Conservation (phyloP, 2,888 invertebrate genomes). For the Heliconius cydno region DNA sequence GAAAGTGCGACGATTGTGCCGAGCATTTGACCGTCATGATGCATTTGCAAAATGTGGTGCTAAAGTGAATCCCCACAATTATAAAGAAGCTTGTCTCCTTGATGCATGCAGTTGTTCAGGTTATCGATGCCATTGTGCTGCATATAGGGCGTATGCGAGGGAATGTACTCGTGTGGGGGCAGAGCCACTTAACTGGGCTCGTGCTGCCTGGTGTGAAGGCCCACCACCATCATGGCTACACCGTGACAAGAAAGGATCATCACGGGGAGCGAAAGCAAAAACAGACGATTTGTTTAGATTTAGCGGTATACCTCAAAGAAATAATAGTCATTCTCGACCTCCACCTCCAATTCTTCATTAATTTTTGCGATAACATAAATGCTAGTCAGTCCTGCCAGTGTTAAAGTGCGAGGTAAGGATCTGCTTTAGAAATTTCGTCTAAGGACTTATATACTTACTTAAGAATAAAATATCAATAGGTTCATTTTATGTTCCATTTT, state of each 20-base stretch:
- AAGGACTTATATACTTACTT: neutral
- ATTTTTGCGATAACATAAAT: constrained; percentile 60
- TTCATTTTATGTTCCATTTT: neutral
- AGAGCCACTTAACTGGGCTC: constrained; percentile 88
- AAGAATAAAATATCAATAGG: neutral
- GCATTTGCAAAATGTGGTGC: constrained; percentile 91
- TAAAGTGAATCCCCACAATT: constrained; percentile 91
- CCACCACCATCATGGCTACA: constrained; percentile 69
- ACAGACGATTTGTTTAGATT: constrained; percentile 60
- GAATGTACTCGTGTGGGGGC: constrained; percentile 92
- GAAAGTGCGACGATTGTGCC: constrained; percentile 78
- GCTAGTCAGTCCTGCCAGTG: constrained; percentile 80
- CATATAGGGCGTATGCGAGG: constrained; percentile 93
- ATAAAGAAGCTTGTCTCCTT: constrained; percentile 92
- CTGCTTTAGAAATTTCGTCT: neutral
- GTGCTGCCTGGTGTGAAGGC: constrained; percentile 86
- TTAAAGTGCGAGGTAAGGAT: constrained; percentile 68
- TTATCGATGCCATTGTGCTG: constrained; percentile 93
- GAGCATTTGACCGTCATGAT: constrained; percentile 76
- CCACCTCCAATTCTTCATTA: constrained; percentile 77
- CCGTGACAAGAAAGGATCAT: constrained; percentile 59
- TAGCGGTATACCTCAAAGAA: constrained; percentile 64
- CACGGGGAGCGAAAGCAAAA: constrained; percentile 49
- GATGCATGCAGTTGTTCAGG: constrained; percentile 95
- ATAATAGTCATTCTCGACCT: constrained; percentile 68